These are phyloP conservation scores for Coilia nasus DNA, from an alignment of 2,797 vertebrate species.

Conservation along the genomic window DNA sequence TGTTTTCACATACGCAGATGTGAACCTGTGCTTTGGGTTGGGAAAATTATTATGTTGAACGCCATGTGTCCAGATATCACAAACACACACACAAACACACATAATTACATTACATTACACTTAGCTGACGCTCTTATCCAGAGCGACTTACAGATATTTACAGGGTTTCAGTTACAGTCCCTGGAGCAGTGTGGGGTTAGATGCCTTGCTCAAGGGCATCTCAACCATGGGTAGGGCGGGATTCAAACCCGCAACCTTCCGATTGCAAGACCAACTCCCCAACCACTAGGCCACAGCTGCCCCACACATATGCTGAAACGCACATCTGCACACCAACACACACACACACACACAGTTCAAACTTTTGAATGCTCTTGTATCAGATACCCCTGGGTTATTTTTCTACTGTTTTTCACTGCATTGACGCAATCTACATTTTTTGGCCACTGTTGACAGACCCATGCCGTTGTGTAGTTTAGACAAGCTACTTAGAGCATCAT, in stretches of 20 bases:
- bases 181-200: too few species aligned
- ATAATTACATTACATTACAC: too few species aligned
- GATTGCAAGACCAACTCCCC: too few species aligned
- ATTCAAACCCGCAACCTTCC: too few species aligned
- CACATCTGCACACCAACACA: background rate
- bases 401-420: conserved; percentile 20
- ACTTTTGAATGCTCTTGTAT: conserved; percentile 11
- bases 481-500: background rate
- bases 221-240: too few species aligned
- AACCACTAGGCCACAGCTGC: too few species aligned
- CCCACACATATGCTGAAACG: background rate
- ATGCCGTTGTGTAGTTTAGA: background rate
- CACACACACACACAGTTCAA: background rate
- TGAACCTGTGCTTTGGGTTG: conserved; percentile 6
- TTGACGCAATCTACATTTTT: background rate
- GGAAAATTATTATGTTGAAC: background rate
- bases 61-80: background rate
- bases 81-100: background rate
- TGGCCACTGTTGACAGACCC: background rate
- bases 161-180: too few species aligned
- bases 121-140: too few species aligned
- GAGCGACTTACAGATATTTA: too few species aligned
- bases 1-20: background rate
- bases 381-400: background rate
- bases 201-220: too few species aligned